Percentiles rank a stretch among this genome's conserved stretches.
phyloP scores from a whole-genome alignment of 2,113 vertebrate genomes.

The Etheostoma spectabile region DNA sequence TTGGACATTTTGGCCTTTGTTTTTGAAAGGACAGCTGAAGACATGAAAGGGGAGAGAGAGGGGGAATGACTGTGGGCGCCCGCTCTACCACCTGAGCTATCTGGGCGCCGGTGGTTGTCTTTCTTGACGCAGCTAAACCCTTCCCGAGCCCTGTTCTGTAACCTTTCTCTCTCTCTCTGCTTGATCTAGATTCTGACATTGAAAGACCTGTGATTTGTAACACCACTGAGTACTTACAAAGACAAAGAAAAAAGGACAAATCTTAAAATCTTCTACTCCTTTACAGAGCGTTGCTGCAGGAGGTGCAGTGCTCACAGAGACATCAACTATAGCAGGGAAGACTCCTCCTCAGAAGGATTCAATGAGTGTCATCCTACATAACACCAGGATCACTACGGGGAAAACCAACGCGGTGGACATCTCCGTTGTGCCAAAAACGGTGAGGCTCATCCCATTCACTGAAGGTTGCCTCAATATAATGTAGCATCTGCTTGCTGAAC shows the following conservation, averaged over 20 bases:
- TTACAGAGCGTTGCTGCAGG: constrained; percentile 43
- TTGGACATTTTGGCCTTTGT: too few relatives aligned
- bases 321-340: constrained; percentile 36
- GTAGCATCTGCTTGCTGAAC: neutral
- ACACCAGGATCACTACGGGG: constrained; percentile 83
- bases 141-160: neutral
- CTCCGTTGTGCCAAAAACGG: constrained; percentile 87
- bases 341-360: constrained; percentile 59
- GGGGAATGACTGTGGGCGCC: neutral
- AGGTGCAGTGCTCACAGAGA: neutral
- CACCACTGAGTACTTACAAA: neutral
- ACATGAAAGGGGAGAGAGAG: too few relatives aligned
- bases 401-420: constrained; percentile 85
- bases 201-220: neutral
- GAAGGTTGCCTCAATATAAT: neutral
- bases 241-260: neutral
- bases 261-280: neutral
- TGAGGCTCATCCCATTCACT: constrained; percentile 60
- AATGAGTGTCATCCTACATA: constrained; percentile 82
- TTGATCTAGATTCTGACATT: neutral
- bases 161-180: too few relatives aligned
- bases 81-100: neutral
- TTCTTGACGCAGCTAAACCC: neutral
- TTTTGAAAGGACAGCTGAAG: too few relatives aligned
- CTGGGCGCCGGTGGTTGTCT: too few relatives aligned